Evolutionary conservation across 2,888 invertebrate species (phyloP).

Genomic region (Pogonocherus hispidulus): DNA sequence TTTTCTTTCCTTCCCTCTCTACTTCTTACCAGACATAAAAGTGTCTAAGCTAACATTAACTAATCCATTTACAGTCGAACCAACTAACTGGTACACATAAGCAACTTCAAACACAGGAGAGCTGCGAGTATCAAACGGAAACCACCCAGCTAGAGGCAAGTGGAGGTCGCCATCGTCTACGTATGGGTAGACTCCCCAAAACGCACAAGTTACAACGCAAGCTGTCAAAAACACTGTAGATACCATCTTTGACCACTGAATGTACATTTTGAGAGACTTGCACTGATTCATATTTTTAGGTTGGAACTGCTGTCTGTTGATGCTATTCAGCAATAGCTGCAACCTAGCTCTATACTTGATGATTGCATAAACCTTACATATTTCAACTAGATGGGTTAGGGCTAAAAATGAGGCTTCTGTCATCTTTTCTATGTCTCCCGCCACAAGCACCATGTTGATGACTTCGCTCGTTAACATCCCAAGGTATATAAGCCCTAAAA

Average conservation of each 20-base stretch:
- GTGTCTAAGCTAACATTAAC: slow-evolving; percentile 70
- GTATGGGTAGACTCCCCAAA: slow-evolving; percentile 63
- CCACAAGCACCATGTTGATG: slow-evolving; percentile 68
- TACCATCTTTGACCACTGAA: slow-evolving; percentile 26
- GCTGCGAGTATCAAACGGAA: slow-evolving; percentile 68
- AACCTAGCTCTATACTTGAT: slow-evolving; percentile 31
- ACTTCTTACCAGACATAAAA: slow-evolving; percentile 50
- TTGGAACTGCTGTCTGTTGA: slow-evolving; percentile 49
- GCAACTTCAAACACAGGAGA: slow-evolving; percentile 69
- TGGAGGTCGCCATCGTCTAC: slow-evolving; percentile 50
- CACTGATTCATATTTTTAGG: slow-evolving; percentile 52
- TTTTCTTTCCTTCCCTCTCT: too few relatives aligned
- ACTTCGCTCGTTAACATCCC: slow-evolving; percentile 69
- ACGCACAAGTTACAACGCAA: slow-evolving; percentile 52
- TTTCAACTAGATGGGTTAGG: slow-evolving; percentile 54
- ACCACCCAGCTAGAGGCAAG: slow-evolving; percentile 64
- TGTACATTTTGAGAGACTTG: slow-evolving; percentile 41
- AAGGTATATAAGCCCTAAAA: slow-evolving; percentile 61
- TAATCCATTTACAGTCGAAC: slow-evolving; percentile 68
- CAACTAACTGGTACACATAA: slow-evolving; percentile 69
- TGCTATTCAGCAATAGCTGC: slow-evolving; percentile 13
- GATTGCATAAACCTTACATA: slow-evolving; percentile 34
- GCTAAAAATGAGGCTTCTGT: slow-evolving; percentile 57
- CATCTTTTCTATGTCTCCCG: slow-evolving; percentile 60
- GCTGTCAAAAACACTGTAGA: slow-evolving; percentile 31